Evolutionary conservation across 2,888 invertebrate genomes (phyloP).

Genomic region (Julus scandinavius): DNA sequence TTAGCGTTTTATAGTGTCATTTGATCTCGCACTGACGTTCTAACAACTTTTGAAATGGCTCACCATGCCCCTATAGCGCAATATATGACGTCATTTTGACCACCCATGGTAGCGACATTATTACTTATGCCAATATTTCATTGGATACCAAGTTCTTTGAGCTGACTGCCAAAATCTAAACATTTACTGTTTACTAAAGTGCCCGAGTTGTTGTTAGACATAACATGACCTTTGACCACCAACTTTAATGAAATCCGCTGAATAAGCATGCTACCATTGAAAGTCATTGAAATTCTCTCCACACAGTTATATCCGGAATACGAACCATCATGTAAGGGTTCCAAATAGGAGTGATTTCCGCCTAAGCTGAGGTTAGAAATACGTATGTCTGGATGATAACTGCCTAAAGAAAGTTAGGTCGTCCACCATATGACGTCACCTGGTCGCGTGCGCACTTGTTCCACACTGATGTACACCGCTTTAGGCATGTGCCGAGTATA

Average conservation of each 20-base stretch:
- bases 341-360: too few relatives aligned
- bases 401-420: not conserved
- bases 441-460: not conserved
- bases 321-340: too few relatives aligned
- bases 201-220: not conserved
- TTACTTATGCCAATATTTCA: not conserved
- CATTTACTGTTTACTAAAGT: constrained; percentile 2
- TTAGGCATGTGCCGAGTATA: not conserved
- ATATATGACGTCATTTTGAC: constrained; percentile 21
- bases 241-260: not conserved
- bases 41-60: not conserved
- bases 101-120: not conserved
- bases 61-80: not conserved
- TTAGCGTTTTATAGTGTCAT: not conserved
- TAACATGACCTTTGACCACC: not conserved
- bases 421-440: not conserved
- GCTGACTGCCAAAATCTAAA: not conserved
- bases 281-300: too few relatives aligned
- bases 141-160: not conserved
- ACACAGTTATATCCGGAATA: too few relatives aligned
- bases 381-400: not conserved
- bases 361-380: too few relatives aligned
- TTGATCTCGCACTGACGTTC: too few relatives aligned
- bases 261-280: not conserved
- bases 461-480: not conserved